These are phyloP conservation scores for Polydrusus pterygomalis DNA, from an alignment of 2,888 invertebrate species.

Conservation along the genomic window DNA sequence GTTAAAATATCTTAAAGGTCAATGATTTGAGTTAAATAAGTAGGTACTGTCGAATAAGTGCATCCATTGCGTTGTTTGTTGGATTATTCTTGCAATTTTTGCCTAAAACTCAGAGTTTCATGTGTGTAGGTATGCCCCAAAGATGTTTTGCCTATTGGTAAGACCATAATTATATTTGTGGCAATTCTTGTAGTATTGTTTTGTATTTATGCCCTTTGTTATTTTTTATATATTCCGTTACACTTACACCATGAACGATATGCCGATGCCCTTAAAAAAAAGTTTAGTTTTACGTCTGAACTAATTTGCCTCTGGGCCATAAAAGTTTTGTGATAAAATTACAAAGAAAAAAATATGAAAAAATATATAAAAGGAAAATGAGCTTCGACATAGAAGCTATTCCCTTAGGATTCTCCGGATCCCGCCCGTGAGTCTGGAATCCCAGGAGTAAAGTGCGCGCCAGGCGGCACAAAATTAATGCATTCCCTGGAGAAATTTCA, in stretches of 20 bases:
- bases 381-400: constrained; percentile 70
- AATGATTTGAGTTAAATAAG: too few relatives aligned
- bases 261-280: constrained; percentile 3
- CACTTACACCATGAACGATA: too few relatives aligned
- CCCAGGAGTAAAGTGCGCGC: constrained; percentile 82
- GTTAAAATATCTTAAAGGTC: too few relatives aligned
- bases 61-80: too few relatives aligned
- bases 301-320: constrained; percentile 10
- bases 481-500: constrained; percentile 80
- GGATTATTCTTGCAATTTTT: too few relatives aligned
- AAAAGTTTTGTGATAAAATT: constrained; percentile 40
- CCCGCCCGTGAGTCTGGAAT: constrained; percentile 68
- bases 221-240: too few relatives aligned
- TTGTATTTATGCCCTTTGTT: too few relatives aligned
- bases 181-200: too few relatives aligned
- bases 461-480: constrained; percentile 87
- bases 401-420: constrained; percentile 63
- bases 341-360: constrained; percentile 47
- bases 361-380: constrained; percentile 67
- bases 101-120: too few relatives aligned
- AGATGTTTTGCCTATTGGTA: background rate
- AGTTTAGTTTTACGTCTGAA: background rate
- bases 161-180: too few relatives aligned
- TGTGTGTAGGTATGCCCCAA: too few relatives aligned
- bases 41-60: too few relatives aligned